A percentile compares a stretch with the other conserved stretches of the same genome.
Conservation (phyloP, 2,113 vertebrate species). For the Clarias macrocephalus region DNA sequence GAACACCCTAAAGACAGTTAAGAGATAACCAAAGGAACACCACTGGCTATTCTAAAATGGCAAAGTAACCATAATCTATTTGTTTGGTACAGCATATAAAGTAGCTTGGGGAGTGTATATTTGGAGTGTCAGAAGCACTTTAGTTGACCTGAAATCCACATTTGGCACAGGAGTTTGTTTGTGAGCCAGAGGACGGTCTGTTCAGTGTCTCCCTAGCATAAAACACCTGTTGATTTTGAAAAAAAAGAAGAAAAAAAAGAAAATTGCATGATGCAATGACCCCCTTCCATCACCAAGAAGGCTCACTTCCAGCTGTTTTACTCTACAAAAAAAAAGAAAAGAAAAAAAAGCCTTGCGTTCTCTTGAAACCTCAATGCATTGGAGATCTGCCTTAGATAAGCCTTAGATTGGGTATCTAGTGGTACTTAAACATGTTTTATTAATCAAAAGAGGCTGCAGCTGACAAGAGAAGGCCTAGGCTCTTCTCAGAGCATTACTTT, state of each 20-base stretch:
- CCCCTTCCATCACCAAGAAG: constrained; percentile 52
- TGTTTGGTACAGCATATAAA: constrained; percentile 33
- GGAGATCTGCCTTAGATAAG: background rate
- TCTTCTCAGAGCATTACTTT: constrained; percentile 27
- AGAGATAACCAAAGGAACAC: background rate
- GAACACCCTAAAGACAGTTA: background rate
- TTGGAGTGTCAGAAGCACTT: constrained; percentile 74
- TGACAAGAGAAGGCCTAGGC: constrained; percentile 23
- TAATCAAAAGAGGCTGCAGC: constrained; percentile 16
- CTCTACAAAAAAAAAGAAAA: constrained; percentile 41
- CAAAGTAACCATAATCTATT: constrained; percentile 11
- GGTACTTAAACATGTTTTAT: constrained; percentile 26
- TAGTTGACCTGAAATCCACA: constrained; percentile 64
- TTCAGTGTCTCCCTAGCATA: constrained; percentile 64
- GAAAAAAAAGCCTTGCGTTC: constrained; percentile 26
- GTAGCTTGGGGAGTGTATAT: constrained; percentile 60
- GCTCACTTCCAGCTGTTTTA: constrained; percentile 55
- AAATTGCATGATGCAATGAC: constrained; percentile 48
- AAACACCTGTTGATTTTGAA: constrained; percentile 74
- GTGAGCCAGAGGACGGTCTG: constrained; percentile 61
- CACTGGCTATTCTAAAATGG: constrained; percentile 1
- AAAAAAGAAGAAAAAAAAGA: constrained; percentile 47
- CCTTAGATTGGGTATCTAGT: constrained; percentile 19
- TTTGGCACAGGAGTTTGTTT: constrained; percentile 60
- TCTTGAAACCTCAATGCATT: constrained; percentile 50